Percentiles rank a stretch among this genome's conserved stretches.
Conservation (phyloP, 37 sponge, comb jelly and placozoan genomes). For the Oscarella lobularis region DNA sequence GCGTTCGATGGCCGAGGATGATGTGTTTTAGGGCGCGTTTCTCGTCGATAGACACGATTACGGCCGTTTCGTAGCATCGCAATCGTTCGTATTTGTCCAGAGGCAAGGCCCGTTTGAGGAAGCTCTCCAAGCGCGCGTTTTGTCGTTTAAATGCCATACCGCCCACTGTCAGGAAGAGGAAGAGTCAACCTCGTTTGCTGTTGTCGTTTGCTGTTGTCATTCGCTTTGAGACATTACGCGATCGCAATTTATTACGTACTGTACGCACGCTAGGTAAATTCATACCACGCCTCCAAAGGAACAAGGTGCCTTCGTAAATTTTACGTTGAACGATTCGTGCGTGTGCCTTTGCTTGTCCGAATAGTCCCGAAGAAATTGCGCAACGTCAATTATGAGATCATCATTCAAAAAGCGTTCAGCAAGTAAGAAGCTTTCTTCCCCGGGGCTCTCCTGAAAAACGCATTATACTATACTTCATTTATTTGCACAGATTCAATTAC, state of each 20-base stretch:
- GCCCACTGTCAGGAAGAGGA: too few relatives aligned
- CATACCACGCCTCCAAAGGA: too few relatives aligned
- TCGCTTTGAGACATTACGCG: too few relatives aligned
- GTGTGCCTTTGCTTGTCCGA: not conserved
- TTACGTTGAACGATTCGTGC: not conserved
- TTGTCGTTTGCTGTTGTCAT: too few relatives aligned
- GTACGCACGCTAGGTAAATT: too few relatives aligned
- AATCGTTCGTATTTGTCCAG: not conserved
- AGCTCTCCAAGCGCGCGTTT: not conserved
- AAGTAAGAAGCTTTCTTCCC: not conserved
- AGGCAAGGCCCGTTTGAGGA: not conserved
- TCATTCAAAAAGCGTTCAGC: not conserved
- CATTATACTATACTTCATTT: too few relatives aligned
- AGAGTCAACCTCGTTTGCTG: too few relatives aligned
- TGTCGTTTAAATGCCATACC: not conserved
- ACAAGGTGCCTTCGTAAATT: not conserved
- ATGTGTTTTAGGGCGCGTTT: not conserved
- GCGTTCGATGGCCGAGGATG: not conserved
- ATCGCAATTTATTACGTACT: too few relatives aligned
- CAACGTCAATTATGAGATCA: not conserved
- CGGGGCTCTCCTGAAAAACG: not conserved
- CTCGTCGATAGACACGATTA: not conserved
- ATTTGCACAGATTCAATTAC: too few relatives aligned
- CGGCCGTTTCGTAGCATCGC: not conserved
- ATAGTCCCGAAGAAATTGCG: not conserved